phyloP scores from a whole-genome alignment of 2,113 vertebrate genomes.

The Petrocephalus zakoni region DNA sequence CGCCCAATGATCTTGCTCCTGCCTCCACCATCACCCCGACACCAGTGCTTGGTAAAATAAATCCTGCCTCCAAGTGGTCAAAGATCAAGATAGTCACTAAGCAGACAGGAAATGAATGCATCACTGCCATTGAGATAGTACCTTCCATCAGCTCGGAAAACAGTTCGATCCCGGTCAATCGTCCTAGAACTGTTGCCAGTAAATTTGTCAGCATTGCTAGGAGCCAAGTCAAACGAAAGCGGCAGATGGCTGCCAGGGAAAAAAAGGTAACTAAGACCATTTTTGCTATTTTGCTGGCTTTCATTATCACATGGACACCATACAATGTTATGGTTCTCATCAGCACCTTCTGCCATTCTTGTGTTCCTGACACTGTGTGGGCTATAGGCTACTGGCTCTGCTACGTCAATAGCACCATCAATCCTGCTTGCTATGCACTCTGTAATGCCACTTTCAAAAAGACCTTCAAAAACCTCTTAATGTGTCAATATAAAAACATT shows the following conservation, averaged over 20 bases:
- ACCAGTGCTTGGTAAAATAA: slow-evolving; percentile 51
- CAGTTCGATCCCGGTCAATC: slow-evolving; percentile 70
- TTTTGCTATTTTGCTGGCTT: slow-evolving; percentile 93
- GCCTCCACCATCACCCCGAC: slow-evolving; percentile 38
- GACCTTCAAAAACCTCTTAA: slow-evolving; percentile 92
- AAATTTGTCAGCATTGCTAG: slow-evolving; percentile 96
- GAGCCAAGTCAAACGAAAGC: slow-evolving; percentile 92
- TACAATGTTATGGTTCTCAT: slow-evolving; percentile 99
- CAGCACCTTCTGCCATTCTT: slow-evolving; percentile 90
- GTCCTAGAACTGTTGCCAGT: slow-evolving; percentile 77
- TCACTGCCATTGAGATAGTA: slow-evolving; percentile 91
- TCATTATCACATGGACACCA: slow-evolving; percentile 96
- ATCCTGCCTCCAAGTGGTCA: slow-evolving; percentile 80
- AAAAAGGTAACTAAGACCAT: slow-evolving; percentile 98
- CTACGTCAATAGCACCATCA: slow-evolving; percentile 97
- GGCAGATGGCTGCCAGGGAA: slow-evolving; percentile 94
- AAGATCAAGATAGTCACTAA: slow-evolving; percentile 98
- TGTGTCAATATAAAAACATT: slow-evolving; percentile 96
- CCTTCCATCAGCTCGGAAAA: slow-evolving; percentile 69
- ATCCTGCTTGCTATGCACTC: slow-evolving; percentile 94
- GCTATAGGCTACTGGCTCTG: slow-evolving; percentile 97
- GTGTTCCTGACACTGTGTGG: slow-evolving; percentile 90
- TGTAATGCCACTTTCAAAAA: slow-evolving; percentile 99
- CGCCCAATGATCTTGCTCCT: neutral
- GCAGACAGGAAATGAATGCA: slow-evolving; percentile 84